Base-by-base conservation (phyloP, 1,140 invertebrate species). In the Temnothorax nylanderi region DNA sequence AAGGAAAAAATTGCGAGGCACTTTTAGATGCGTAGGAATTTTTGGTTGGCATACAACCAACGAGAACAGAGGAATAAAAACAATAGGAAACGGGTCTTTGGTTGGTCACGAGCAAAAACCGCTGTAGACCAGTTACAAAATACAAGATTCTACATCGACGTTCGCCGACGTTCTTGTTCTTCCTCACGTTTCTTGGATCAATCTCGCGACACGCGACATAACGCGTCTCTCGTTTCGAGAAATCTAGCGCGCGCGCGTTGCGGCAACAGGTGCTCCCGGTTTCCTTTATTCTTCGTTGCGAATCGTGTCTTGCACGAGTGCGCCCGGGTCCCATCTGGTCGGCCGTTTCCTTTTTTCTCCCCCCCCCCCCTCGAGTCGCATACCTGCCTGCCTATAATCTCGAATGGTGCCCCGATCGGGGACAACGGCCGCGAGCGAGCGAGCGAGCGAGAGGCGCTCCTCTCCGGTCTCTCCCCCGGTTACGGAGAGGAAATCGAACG, bases 211-310 rank as follows among this genome's bases (percentile, higher is more conserved):
- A 21, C 37, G 13, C 26, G 26, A 26, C n/a, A 4, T 77, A 7
- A 41, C 21, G 8, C 26, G 21, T 32, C 54, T 44, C 11, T 41
- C 21, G 11, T 41, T 81, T 81, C 37, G 44, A 37, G 64, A 81
- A 81, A 81, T 81, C 34, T 71, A 54, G 62, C 64, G 41, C 54
- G 41, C 64, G 26, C 54, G 44, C 64, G 26, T 21, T 47, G 72
- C 84, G 21, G 60, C 85, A 90, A 89, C 88, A 89, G 86, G 88
- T 90, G 86, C 71, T 54, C 51, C 78, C 62, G 84, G 60, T 85
- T 80, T 89, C 85, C 82, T 90, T 90, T 90, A 90, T 88, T 81
- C 86, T 41, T 90, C 88, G 71, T 90, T 90, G 88, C 89, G 89
- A 88, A 88, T 88, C 72, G 76, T 37, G 69, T 67, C 76, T 90